These are phyloP conservation scores for Hydropsyche betteni DNA, from an alignment of 2,888 invertebrate species.

Conservation along the genomic window DNA sequence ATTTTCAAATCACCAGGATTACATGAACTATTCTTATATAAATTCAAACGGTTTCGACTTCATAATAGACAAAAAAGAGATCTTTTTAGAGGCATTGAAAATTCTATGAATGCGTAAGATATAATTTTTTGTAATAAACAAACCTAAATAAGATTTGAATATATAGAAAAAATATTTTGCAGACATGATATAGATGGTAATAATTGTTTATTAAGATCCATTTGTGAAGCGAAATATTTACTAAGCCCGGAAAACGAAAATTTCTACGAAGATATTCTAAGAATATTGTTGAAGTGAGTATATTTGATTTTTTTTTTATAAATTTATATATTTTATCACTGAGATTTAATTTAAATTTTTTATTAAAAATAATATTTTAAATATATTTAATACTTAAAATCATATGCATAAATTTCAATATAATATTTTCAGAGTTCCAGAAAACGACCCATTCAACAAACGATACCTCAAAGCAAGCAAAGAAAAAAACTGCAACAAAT, in stretches of 20 bases:
- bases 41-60: conserved; percentile 54
- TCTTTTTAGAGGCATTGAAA: conserved; percentile 63
- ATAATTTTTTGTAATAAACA: too few relatives aligned
- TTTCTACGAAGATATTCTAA: conserved; percentile 72
- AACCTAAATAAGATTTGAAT: too few relatives aligned
- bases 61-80: conserved; percentile 65
- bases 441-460: too few relatives aligned
- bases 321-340: too few relatives aligned
- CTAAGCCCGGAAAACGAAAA: conserved; percentile 70
- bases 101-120: conserved; percentile 61
- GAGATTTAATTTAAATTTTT: too few relatives aligned
- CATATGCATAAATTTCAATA: too few relatives aligned
- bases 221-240: conserved; percentile 72
- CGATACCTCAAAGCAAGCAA: too few relatives aligned
- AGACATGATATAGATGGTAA: conserved; percentile 72
- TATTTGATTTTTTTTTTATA: conserved; percentile 11
- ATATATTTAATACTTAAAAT: too few relatives aligned
- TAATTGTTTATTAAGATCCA: conserved; percentile 71
- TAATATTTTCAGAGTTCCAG: too few relatives aligned
- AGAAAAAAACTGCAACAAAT: too few relatives aligned
- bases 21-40: conserved; percentile 57
- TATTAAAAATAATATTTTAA: too few relatives aligned
- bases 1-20: conserved; percentile 64
- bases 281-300: conserved; percentile 71
- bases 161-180: conserved; percentile 54